Conservation (phyloP, 1,140 invertebrate species). For the Temnothorax nylanderi region DNA sequence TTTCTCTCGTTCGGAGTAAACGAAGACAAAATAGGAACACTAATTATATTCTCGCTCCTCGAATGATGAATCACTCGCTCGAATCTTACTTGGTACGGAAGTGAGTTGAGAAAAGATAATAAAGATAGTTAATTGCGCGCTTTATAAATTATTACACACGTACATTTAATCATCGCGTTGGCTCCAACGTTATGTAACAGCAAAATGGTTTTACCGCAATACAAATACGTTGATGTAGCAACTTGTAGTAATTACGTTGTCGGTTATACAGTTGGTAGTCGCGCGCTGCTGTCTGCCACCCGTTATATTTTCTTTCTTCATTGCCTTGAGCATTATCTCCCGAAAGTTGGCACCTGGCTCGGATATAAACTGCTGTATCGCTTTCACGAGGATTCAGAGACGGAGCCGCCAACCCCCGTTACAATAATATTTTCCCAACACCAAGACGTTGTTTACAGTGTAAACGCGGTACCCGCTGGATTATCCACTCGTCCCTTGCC, state of each 20-base stretch:
- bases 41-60: constrained; percentile 25
- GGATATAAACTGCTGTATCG: constrained; percentile 70
- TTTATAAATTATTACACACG: constrained; percentile 31
- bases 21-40: constrained; percentile 36
- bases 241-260: constrained; percentile 48
- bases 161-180: not conserved
- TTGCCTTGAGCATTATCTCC: constrained; percentile 70
- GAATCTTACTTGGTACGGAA: not conserved
- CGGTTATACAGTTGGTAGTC: not conserved
- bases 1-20: constrained; percentile 13
- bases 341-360: constrained; percentile 71
- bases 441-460: constrained; percentile 73
- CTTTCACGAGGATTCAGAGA: constrained; percentile 61
- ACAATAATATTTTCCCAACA: constrained; percentile 77
- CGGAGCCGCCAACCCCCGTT: constrained; percentile 63
- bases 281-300: constrained; percentile 6
- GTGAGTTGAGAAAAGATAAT: constrained; percentile 14
- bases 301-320: constrained; percentile 70
- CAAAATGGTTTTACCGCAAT: not conserved
- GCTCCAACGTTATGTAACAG: constrained; percentile 4
- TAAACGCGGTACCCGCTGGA: constrained; percentile 65
- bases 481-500: constrained; percentile 62
- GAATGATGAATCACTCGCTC: constrained; percentile 7
- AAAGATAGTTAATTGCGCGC: constrained; percentile 11
- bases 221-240: constrained; percentile 29